Percentiles rank a stretch among this genome's conserved stretches.
Conservation (phyloP, 2,888 invertebrate species). For the Nomada flava region DNA sequence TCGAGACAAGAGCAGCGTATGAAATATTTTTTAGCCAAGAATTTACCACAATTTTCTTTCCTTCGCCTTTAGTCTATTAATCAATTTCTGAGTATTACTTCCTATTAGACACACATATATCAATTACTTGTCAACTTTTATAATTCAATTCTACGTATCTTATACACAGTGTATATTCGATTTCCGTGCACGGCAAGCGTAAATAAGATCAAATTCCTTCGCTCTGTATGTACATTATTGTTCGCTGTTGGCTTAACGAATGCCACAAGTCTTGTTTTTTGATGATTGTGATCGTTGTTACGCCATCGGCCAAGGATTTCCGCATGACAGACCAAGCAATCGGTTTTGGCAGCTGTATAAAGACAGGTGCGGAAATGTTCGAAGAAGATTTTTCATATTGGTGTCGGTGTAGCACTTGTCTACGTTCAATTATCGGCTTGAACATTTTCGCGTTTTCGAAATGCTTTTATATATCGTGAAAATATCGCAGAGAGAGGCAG, state of each 20-base stretch:
- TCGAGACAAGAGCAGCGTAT: no score
- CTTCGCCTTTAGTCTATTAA: not conserved
- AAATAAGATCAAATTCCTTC: slow-evolving; percentile 51
- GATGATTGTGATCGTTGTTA: slow-evolving; percentile 48
- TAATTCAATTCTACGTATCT: not conserved
- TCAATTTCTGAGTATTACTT: no score
- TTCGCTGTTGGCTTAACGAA: slow-evolving; percentile 56
- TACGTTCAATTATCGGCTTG: slow-evolving; percentile 10
- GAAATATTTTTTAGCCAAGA: no score
- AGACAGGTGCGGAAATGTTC: slow-evolving; percentile 64
- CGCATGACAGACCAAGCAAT: slow-evolving; percentile 47
- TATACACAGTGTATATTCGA: not conserved
- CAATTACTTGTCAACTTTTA: not conserved
- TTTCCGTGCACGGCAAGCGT: slow-evolving; percentile 4
- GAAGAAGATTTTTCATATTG: slow-evolving; percentile 52
- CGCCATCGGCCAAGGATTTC: slow-evolving; percentile 60
- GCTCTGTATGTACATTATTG: slow-evolving; percentile 25
- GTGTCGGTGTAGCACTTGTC: slow-evolving; percentile 7
- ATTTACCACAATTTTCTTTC: no score
- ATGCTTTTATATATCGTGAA: not conserved
- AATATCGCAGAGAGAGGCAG: not conserved
- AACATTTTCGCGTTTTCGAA: slow-evolving; percentile 2
- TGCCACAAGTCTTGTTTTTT: slow-evolving; percentile 51
- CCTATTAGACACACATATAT: not conserved
- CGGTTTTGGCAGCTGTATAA: slow-evolving; percentile 66